Evolutionary conservation across 2,888 invertebrate genomes (phyloP), one percentile per base, ranked within the genome.

Genomic region (Drosophila formosana): DNA sequence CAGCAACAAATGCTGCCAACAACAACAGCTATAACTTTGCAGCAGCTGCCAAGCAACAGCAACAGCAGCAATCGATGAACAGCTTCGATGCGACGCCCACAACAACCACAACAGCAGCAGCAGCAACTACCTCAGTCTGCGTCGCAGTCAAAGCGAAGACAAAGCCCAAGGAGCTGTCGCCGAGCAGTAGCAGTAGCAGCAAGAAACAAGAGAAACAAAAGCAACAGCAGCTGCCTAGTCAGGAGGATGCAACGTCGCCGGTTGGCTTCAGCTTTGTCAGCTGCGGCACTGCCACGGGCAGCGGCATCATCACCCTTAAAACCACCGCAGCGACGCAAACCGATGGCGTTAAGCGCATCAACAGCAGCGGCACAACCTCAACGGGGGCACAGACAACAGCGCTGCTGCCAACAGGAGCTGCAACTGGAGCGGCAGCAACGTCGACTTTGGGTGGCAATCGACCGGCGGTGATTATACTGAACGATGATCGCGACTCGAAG

Each of bases 381-480:
- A 68, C 64, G n/a, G 57, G 66, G 26, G 61, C 57, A 28, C 46
- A 46, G 13, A 41, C 39, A 3, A 5, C 39, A 7, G 13, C 39
- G 25, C 26, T 66, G 63, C 28, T 18, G 18, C 18, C 18, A 18
- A 18, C 18, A 18, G 18, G 18, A 18, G 18, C 18, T 18, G 18
- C 18, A 18, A 18, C 18, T 18, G 18, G 18, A 18, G 18, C 18
- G 2, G 2, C 18, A 18, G 18, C 55, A 6, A 6, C 51, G 28
- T 41, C 26, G 25, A 32, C 30, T 46, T 18, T 18, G 18, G 18
- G 18, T 18, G 73, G 65, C 45, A 87, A 86, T 74, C 83, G 91
- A 32, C 96, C 96, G 61, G 95, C 96, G 57, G 96, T 96, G 71
- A 95, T 96, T 70, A 95, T 96, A 89, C 93, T 96, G 76, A 94